Base-by-base conservation (phyloP, 2,113 vertebrate species). In the Glaucidium brasilianum region DNA sequence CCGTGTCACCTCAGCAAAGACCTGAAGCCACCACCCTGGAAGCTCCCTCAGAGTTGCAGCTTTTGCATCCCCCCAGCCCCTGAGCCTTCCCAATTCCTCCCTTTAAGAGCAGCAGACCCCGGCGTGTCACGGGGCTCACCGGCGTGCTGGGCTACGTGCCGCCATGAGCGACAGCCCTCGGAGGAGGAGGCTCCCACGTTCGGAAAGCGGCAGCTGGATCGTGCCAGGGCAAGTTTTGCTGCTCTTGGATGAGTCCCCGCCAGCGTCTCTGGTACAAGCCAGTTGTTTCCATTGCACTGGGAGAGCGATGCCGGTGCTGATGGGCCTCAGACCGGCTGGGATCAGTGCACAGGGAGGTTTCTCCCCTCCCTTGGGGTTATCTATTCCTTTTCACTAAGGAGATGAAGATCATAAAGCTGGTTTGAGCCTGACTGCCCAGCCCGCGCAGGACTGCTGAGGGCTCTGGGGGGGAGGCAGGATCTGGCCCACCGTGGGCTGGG, bases 51-150 rank as follows among this genome's bases (percentile, higher is more conserved):
- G 32, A 25, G 7, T 0, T 6, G 34, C 3, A 21, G 5, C n/a
- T 21, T 49, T 43, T 8, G 9, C 49, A 16, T 16, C 32, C 30
- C 12, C 35, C 41, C 2, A 1, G 8, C 18, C 39, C n/a, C 3
- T 1, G 5, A 68, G 3, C 23, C 12, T 52, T 49, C 6, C 4
- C 25, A 19, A 1, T 34, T 71, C 39, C 45, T 52, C 22, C 23
- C 41, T 15, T 3, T 2, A 34, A 22, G 39, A 39, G 60, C 37
- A 68, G 67, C 74, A 76, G 49, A 32, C 8, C 17, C 68, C 2
- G 2, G 41, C 1, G 14, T 8, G 3, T 30, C 5, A 7, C 0
- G 1, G 55, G 64, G n/a, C 30, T 53, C 3, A 0, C 32, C 0
- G 0, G 23, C 0, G 4, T 26, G 47, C 78, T 12, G 74, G 67